Percentiles rank a stretch among this genome's conserved stretches.
Conservation (phyloP, 37 sponge, comb jelly and placozoan species). For the Hexactinellida sp. region DNA sequence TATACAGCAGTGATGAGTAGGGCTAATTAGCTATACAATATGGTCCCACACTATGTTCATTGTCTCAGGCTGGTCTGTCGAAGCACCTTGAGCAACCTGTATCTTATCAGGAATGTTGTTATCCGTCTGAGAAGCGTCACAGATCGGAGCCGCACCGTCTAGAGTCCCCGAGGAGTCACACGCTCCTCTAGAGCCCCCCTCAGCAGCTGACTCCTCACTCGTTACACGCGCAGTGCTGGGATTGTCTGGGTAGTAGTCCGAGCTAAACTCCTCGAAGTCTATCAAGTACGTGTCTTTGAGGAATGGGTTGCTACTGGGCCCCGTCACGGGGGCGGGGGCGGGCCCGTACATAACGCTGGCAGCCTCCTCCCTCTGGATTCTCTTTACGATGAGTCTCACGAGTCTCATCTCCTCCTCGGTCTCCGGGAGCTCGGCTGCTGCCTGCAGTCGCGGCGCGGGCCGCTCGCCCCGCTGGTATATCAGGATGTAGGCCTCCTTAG, state of each 20-base stretch:
- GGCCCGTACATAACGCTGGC: neutral
- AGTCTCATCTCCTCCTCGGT: neutral
- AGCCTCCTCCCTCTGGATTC: constrained; percentile 9
- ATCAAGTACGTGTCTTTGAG: neutral
- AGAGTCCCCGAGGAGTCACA: neutral
- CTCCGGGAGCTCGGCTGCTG: neutral
- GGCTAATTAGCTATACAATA: neutral
- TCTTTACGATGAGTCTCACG: neutral
- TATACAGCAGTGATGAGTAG: neutral
- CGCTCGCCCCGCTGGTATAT: constrained; percentile 26
- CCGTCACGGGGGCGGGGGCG: neutral
- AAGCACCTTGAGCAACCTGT: neutral
- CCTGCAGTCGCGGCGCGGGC: neutral
- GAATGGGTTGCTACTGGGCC: neutral
- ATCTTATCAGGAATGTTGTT: neutral
- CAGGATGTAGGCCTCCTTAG: constrained; percentile 35
- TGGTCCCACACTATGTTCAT: neutral
- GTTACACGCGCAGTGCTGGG: neutral
- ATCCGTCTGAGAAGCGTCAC: neutral
- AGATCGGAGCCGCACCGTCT: neutral
- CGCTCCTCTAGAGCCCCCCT: neutral
- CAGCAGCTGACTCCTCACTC: neutral
- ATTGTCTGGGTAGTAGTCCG: constrained; percentile 14
- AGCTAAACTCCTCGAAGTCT: neutral
- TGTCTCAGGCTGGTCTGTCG: neutral